These are phyloP conservation scores for Plebejus anna DNA, from an alignment of 2,888 invertebrate genomes.

Conservation along the genomic window DNA sequence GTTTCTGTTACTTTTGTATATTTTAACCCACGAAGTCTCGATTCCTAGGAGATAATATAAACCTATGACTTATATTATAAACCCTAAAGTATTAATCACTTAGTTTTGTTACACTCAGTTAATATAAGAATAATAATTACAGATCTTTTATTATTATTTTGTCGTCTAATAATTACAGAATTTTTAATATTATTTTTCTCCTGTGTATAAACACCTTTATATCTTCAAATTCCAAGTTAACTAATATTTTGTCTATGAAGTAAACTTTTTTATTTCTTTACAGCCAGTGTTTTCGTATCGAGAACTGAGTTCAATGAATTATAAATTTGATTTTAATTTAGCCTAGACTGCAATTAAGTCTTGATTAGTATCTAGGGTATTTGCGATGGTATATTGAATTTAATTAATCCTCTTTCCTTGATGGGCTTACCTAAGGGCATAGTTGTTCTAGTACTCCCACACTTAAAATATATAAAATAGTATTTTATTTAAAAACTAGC, in stretches of 20 bases:
- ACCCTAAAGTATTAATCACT: too few species aligned
- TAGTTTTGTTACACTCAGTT: too few species aligned
- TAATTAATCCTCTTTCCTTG: not conserved
- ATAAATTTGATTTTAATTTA: slow-evolving; percentile 6
- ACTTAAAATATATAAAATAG: too few species aligned
- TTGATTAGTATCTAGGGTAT: not conserved
- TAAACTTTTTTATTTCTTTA: slow-evolving; percentile 13
- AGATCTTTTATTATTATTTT: not conserved
- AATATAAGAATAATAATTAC: not conserved
- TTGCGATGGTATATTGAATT: not conserved
- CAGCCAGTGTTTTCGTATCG: not conserved
- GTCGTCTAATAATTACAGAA: not conserved
- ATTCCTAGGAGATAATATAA: not conserved
- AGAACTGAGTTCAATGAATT: not conserved
- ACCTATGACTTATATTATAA: too few species aligned
- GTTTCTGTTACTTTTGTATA: not conserved
- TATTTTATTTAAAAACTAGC: too few species aligned
- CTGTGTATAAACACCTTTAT: not conserved
- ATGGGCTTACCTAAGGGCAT: not conserved
- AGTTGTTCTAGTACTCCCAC: not conserved
- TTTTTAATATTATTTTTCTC: not conserved
- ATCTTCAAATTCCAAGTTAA: not conserved
- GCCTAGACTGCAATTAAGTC: slow-evolving; percentile 7
- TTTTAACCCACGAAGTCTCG: not conserved
- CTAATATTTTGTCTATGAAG: not conserved